These are phyloP conservation scores for Blastobasis adustella DNA, from an alignment of 2,888 invertebrate species.

Conservation along the genomic window DNA sequence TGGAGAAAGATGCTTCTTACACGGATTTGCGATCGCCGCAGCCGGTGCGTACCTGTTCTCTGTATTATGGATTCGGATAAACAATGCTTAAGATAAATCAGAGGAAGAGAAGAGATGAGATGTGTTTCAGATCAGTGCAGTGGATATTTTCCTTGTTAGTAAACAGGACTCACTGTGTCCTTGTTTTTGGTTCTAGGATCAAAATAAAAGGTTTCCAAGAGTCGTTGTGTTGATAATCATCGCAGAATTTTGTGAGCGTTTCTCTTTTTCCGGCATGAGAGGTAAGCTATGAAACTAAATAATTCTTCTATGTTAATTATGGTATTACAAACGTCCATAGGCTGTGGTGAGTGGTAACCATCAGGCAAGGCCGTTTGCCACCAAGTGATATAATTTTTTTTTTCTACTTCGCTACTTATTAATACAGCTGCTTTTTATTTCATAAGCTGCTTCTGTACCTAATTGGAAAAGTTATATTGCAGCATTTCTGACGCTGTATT, in stretches of 20 bases:
- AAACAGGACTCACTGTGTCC: neutral
- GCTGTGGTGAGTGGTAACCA: too few relatives aligned
- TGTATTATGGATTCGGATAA: neutral
- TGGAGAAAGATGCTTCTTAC: too few relatives aligned
- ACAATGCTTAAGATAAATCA: neutral
- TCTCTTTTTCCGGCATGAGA: conserved; percentile 95
- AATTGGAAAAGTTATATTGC: conserved; percentile 20
- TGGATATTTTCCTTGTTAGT: neutral
- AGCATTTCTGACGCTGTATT: conserved; percentile 86
- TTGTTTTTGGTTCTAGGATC: conserved; percentile 26
- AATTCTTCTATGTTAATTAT: too few relatives aligned
- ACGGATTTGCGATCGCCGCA: too few relatives aligned
- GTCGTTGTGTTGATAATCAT: conserved; percentile 92
- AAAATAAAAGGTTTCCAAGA: conserved; percentile 78
- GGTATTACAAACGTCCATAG: too few relatives aligned
- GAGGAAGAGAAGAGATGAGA: neutral
- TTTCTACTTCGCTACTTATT: too few relatives aligned
- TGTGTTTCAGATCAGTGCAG: neutral
- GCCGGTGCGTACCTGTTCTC: neutral
- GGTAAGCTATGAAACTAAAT: conserved; percentile 69
- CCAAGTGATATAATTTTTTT: too few relatives aligned
- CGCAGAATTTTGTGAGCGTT: conserved; percentile 97
- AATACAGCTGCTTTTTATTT: too few relatives aligned
- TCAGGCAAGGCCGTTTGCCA: too few relatives aligned
- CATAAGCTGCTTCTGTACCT: too few relatives aligned